Conservation (phyloP, 1,140 invertebrate species). For the Dufourea novaeangliae region DNA sequence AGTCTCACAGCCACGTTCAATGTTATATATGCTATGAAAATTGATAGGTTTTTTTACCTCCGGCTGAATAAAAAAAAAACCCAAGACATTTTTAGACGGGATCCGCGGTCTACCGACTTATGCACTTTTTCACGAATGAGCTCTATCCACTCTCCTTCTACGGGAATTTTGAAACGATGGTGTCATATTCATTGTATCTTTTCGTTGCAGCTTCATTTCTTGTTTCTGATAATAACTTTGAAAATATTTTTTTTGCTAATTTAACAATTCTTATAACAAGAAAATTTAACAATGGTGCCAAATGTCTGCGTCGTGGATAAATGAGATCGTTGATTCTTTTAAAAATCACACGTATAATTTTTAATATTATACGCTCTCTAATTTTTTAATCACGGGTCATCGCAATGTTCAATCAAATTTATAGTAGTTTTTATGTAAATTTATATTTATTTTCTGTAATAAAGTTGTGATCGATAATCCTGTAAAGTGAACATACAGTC, state of each 20-base stretch:
- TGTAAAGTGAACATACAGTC: background rate
- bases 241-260: background rate
- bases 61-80: background rate
- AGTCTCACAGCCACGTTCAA: background rate
- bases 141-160: background rate
- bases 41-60: conserved; percentile 21
- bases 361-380: background rate
- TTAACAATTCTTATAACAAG: background rate
- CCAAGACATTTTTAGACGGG: conserved; percentile 12
- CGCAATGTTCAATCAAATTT: background rate
- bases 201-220: background rate
- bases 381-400: too few species aligned
- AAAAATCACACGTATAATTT: background rate
- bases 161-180: background rate
- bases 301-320: background rate
- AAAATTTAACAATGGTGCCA: background rate
- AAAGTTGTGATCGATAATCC: too few species aligned
- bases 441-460: too few species aligned
- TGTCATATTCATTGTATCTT: too few species aligned
- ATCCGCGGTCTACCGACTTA: background rate
- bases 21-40: conserved; percentile 9
- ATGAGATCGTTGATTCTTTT: background rate
- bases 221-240: too few species aligned
- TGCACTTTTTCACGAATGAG: background rate
- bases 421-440: background rate